Evolutionary conservation across 2,888 invertebrate species (phyloP).

Genomic region (Rhingia rostrata): DNA sequence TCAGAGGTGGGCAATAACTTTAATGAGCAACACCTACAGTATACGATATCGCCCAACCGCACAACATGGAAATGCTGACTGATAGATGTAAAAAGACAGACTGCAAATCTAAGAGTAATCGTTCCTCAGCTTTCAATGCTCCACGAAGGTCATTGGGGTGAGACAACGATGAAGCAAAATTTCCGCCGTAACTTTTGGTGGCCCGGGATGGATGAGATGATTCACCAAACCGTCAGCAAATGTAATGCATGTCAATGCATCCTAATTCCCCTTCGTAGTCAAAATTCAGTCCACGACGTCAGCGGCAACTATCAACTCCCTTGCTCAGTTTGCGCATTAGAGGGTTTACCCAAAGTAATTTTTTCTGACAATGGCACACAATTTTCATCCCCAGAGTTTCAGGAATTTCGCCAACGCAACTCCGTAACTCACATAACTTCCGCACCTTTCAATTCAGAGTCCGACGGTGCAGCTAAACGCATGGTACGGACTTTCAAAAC

Average conservation of each 20-base stretch:
- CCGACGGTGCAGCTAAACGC: too few relatives aligned
- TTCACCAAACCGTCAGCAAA: constrained; percentile 14
- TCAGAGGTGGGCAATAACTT: constrained; percentile 63
- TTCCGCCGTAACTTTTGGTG: constrained; percentile 61
- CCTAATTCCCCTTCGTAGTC: constrained; percentile 81
- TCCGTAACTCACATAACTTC: too few relatives aligned
- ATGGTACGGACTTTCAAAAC: too few relatives aligned
- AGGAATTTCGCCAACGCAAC: too few relatives aligned
- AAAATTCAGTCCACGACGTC: too few relatives aligned
- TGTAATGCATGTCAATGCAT: constrained; percentile 61
- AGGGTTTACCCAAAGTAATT: too few relatives aligned
- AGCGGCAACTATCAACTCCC: too few relatives aligned
- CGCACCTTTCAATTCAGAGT: too few relatives aligned
- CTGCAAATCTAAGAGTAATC: constrained; percentile 50
- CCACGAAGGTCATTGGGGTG: constrained; percentile 67
- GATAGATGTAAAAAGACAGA: constrained; percentile 31
- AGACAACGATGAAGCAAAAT: constrained; percentile 64
- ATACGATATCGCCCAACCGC: constrained; percentile 53
- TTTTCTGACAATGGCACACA: too few relatives aligned
- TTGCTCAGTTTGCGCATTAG: too few relatives aligned
- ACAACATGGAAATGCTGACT: constrained; percentile 66
- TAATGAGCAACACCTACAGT: constrained; percentile 60
- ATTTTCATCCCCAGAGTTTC: too few relatives aligned
- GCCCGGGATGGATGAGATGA: constrained; percentile 50
- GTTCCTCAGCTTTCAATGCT: constrained; percentile 36